Evolutionary conservation across 1,140 invertebrate genomes (phyloP), one percentile per base, ranked within the genome.

Genomic region (Coenobita brevimanus): DNA sequence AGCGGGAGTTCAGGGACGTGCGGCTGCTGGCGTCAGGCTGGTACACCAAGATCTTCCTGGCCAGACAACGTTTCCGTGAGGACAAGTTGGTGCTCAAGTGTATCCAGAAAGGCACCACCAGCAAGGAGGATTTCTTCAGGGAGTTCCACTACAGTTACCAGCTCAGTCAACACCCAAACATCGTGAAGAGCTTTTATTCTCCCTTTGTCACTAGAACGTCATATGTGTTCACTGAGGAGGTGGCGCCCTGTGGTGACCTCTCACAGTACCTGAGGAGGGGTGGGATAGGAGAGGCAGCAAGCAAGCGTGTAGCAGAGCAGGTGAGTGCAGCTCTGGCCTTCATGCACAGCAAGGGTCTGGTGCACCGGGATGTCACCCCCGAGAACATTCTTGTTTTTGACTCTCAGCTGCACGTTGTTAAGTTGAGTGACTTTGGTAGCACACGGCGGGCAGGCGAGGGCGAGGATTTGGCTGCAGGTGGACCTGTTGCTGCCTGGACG

Each of bases 351-450:
- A 96, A 98, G 93, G 96, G 97, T 91, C 93, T 99, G 64, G 97
- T 98, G n/a, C 97, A 98, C 92, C 93, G 97, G 36, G 97, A 98
- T 92, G 95, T 98, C 15, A 97, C 97, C 92, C 93, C 96, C 17
- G 96, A 96, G 91, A 96, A 96, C 92, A 94, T 97, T 60, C 92
- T 96, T 15, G 94, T 96, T 15, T 97, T 97, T 92, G 95, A 96
- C 91, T 96, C 95, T 71, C 97, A 98, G 91, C 98, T 97, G 92
- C 96, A 96, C 67, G 94, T 97, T 88, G 97, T 99, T 30, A 99
- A 99, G 93, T 93, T 99, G 64, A 98, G 97, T 92, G 98, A 99
- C 93, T 99, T 99, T 91, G 98, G 98, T 0, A 96, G 98, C 92
- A 93, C 96, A 0, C 89, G 89, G 60, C 76, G 86, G 93, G 95